Evolutionary conservation across 2,888 invertebrate genomes (phyloP).

Genomic region (Lumbricus terrestris): DNA sequence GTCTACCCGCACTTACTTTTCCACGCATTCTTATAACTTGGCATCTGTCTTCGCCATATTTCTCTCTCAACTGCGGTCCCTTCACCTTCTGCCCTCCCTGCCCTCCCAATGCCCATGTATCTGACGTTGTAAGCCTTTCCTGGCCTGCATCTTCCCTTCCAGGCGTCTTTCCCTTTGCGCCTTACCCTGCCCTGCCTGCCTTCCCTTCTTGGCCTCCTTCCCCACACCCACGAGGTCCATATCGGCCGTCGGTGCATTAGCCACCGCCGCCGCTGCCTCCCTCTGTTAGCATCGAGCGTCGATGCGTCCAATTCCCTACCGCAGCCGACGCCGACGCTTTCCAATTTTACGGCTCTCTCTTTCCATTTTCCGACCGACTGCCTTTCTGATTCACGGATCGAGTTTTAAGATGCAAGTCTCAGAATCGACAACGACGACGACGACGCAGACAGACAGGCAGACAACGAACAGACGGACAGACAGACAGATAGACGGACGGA

Average conservation of each 20-base stretch:
- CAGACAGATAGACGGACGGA: not conserved
- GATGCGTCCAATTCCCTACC: not conserved
- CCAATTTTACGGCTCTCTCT: not conserved
- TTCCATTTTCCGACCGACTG: slow-evolving; percentile 9
- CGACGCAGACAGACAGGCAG: not conserved
- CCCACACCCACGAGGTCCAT: not conserved
- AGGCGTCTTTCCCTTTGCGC: not conserved
- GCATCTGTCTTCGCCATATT: not conserved
- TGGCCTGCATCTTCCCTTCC: not conserved
- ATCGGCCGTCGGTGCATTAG: not conserved
- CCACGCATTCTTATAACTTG: not conserved
- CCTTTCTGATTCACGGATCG: not conserved
- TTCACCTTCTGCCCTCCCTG: not conserved
- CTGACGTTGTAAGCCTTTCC: not conserved
- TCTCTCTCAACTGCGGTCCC: not conserved
- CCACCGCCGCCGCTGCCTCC: not conserved
- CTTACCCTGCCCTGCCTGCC: not conserved
- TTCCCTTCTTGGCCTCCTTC: not conserved
- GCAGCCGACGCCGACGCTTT: not conserved
- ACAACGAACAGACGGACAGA: not conserved
- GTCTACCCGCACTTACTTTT: not conserved
- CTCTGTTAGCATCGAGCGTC: too few species aligned
- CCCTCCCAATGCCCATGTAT: not conserved
- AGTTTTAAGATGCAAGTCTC: not conserved
- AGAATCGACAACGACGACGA: not conserved